These are phyloP conservation scores for Drosophila neutralis DNA, from an alignment of 2,888 invertebrate genomes.

Conservation along the genomic window DNA sequence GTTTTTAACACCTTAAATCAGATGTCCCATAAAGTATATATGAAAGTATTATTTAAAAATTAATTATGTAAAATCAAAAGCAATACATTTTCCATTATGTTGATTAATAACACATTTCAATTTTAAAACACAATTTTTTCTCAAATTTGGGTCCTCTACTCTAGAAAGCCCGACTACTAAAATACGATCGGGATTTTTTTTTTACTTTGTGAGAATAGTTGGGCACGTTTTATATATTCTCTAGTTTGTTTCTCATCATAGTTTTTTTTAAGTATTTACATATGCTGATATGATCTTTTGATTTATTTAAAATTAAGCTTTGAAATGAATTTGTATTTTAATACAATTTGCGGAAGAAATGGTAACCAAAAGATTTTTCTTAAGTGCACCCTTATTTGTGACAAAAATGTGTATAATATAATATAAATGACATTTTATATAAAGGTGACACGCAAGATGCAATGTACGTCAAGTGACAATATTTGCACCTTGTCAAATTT, in stretches of 20 bases:
- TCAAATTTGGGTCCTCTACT: neutral
- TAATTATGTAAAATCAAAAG: neutral
- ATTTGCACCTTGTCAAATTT: conserved; percentile 72
- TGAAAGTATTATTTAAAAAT: neutral
- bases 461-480: conserved; percentile 71
- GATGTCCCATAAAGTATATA: neutral
- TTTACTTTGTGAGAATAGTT: neutral
- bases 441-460: conserved; percentile 50
- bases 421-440: conserved; percentile 1
- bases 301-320: no score
- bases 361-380: neutral
- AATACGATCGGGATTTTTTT: neutral
- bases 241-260: neutral
- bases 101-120: neutral
- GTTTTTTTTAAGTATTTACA: neutral
- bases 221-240: neutral
- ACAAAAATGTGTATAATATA: conserved; percentile 2
- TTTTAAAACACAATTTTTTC: neutral
- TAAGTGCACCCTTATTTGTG: conserved; percentile 9
- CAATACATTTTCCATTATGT: neutral
- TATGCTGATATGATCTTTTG: no score
- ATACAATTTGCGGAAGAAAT: neutral
- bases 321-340: no score
- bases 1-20: neutral
- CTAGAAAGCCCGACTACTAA: neutral